Base-by-base conservation (phyloP, 2,797 vertebrate genomes). In the Parambassis ranga region DNA sequence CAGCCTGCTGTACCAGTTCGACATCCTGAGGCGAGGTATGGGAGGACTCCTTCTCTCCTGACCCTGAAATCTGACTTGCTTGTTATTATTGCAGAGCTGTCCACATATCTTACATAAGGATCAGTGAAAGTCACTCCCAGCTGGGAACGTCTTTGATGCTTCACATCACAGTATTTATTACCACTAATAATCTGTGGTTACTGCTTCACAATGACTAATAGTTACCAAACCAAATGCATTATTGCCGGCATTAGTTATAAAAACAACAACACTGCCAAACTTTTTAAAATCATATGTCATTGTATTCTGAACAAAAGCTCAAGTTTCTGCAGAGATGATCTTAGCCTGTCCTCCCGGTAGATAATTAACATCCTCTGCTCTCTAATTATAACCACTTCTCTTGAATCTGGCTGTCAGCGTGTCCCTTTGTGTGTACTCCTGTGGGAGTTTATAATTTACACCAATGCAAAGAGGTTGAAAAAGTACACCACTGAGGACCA, bases 21-120 rank as follows among this genome's bases (percentile, higher is more conserved):
- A 82, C 0, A 7, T 46, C 30, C 72, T 89, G 44, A 86, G 77
- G 30, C 78, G 71, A 92, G 95, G 95, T 96, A 84, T 43, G 82
- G 44, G 27, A 46, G 32, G 10, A 30, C 53, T 9, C 28, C 24
- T 14, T 28, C 22, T 20, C 33, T 36, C 38, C 16, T 61, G 48
- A 77, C 59, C 53, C 31, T 33, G 8, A 49, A 42, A 32, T 36
- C 7, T 51, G 38, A 57, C 55, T 56, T 53, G 1, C 10, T 8
- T 39, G 2, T 58, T 39, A 14, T 58, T 39, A 14, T 26, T 39
- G 37, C 16, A 27, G 14, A 41, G 11, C 6, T n/a, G 11, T 33
- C 10, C 35, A 50, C 46, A 38, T 11, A 15, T 18, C 13, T 35
- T 44, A 0, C 24, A 9, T n/a, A 35, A 32, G 22, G 13, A 30